Conservation (phyloP, 2,888 invertebrate genomes). For the Himalopsyche kuldschensis region DNA sequence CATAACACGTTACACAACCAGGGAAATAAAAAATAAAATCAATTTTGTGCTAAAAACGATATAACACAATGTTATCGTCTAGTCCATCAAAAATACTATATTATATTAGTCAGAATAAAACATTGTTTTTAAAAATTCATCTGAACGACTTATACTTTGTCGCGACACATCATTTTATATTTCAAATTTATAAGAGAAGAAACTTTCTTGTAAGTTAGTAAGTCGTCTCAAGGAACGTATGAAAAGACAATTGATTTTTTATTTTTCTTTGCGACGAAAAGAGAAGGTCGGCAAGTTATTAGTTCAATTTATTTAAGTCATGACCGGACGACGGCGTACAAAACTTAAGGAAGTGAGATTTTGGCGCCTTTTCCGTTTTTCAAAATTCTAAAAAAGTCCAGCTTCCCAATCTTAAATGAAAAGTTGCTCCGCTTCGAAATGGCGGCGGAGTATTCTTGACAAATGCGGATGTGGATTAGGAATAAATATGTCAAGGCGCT, state of each 20-base stretch:
- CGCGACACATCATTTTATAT: no score
- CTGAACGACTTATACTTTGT: no score
- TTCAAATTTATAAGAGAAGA: not conserved
- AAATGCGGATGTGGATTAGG: conserved; percentile 11
- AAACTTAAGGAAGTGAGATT: conserved; percentile 27
- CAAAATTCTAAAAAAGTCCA: conserved; percentile 8
- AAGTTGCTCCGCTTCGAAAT: conserved; percentile 21
- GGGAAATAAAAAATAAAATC: no score
- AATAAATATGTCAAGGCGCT: not conserved
- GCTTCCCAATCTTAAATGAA: not conserved
- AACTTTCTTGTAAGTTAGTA: not conserved
- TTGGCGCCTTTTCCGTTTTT: conserved; percentile 24
- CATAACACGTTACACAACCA: no score
- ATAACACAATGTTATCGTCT: no score
- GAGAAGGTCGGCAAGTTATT: conserved; percentile 19
- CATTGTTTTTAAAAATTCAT: no score
- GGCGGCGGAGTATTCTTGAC: conserved; percentile 19
- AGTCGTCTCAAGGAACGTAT: not conserved
- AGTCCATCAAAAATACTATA: no score
- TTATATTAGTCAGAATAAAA: no score
- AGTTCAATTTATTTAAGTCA: conserved; percentile 34
- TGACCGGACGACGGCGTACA: conserved; percentile 15
- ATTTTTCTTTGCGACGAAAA: not conserved
- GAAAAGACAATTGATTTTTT: not conserved
- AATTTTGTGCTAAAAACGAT: no score